These are phyloP conservation scores for Aromia moschata DNA, from an alignment of 2,888 invertebrate species.

Conservation along the genomic window DNA sequence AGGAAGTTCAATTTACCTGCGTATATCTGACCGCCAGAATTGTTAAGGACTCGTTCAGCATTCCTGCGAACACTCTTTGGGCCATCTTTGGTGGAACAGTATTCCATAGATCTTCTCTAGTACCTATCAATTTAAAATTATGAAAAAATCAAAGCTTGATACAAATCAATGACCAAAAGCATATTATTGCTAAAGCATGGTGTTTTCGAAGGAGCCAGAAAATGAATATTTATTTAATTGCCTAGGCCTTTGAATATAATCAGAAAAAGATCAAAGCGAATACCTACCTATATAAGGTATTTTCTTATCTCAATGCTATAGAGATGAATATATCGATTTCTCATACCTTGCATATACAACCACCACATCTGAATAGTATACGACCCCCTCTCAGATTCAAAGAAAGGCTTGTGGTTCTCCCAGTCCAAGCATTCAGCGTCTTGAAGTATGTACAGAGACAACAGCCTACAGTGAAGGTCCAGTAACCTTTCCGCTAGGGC, in stretches of 20 bases:
- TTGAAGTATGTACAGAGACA: constrained; percentile 82
- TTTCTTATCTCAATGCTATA: neutral
- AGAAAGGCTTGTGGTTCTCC: constrained; percentile 72
- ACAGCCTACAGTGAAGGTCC: constrained; percentile 80
- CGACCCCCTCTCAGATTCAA: constrained; percentile 79
- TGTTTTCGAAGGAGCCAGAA: too few relatives aligned
- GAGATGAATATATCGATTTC: constrained; percentile 14
- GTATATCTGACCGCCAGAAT: constrained; percentile 83
- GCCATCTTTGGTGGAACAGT: constrained; percentile 91
- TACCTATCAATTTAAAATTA: too few relatives aligned
- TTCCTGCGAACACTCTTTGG: constrained; percentile 83
- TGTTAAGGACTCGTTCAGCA: constrained; percentile 85
- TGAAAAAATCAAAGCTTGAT: too few relatives aligned
- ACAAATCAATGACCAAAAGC: too few relatives aligned
- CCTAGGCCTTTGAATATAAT: too few relatives aligned
- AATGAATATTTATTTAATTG: too few relatives aligned
- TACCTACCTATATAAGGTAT: too few relatives aligned
- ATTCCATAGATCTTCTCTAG: constrained; percentile 83
- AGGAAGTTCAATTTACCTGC: too few relatives aligned
- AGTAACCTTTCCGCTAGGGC: constrained; percentile 83
- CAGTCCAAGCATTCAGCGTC: constrained; percentile 83
- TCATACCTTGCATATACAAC: constrained; percentile 81
- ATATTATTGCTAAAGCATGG: too few relatives aligned
- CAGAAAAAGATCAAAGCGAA: too few relatives aligned
- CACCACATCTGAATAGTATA: constrained; percentile 90